Conservation (phyloP, 1,140 invertebrate genomes). For the Harlomillsia oculata region DNA sequence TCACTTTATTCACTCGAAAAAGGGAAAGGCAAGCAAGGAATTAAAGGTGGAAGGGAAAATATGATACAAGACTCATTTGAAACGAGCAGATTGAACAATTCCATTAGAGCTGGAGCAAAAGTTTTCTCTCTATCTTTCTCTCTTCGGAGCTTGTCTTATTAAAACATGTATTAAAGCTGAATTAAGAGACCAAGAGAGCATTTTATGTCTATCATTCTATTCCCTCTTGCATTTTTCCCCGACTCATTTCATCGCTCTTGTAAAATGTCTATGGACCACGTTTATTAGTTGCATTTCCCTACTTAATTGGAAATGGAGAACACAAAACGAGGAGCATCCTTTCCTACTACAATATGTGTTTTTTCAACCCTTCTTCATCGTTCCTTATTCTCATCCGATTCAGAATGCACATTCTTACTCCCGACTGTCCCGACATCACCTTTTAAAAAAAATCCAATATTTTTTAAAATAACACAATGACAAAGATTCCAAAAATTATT, state of each 20-base stretch:
- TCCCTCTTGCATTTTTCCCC: constrained; percentile 8
- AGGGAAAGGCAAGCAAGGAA: constrained; percentile 30
- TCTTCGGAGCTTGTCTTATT: constrained; percentile 24
- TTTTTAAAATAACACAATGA: no score
- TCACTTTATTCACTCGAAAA: no score
- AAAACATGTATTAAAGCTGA: constrained; percentile 24
- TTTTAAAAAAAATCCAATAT: no score
- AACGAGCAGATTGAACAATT: constrained; percentile 31
- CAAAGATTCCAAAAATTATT: no score
- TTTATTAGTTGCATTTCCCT: constrained; percentile 17
- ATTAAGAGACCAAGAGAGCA: constrained; percentile 21
- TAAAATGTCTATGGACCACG: constrained; percentile 13
- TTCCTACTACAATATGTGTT: no score
- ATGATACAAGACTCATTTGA: no score
- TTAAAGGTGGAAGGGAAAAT: no score
- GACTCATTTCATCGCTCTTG: background rate
- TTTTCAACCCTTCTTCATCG: no score
- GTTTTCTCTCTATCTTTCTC: constrained; percentile 30
- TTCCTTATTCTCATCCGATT: no score
- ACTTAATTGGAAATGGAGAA: constrained; percentile 26
- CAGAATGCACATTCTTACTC: no score
- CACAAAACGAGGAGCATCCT: no score
- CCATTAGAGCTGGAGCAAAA: constrained; percentile 29
- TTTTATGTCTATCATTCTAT: constrained; percentile 3
- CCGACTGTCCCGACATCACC: no score